A percentile compares a stretch with the other conserved stretches of the same genome.
Evolutionary conservation across 2,888 invertebrate genomes (phyloP).

Genomic region (Chymomyza fuscimana): DNA sequence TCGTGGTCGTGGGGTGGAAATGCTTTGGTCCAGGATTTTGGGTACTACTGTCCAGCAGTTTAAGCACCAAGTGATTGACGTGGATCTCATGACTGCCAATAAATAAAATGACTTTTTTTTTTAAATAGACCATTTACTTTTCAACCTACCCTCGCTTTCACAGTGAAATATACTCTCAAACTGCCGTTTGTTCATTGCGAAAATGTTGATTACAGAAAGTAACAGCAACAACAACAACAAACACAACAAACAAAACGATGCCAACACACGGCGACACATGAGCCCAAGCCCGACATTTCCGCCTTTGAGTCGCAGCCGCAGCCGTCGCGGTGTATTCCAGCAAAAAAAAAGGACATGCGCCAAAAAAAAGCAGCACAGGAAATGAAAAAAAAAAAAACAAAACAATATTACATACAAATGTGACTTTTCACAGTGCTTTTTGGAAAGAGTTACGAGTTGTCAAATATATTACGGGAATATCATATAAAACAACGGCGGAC

Average conservation of each 20-base stretch:
- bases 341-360: conserved; percentile 69
- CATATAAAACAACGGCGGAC: conserved; percentile 36
- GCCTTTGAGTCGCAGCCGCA: conserved; percentile 60
- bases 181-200: conserved; percentile 53
- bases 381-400: conserved; percentile 40
- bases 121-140: no score
- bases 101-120: no score
- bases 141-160: no score
- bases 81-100: no score
- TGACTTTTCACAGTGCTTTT: conserved; percentile 28
- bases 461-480: conserved; percentile 24
- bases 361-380: conserved; percentile 53
- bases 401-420: neutral
- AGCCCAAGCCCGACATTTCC: conserved; percentile 59
- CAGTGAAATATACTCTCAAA: conserved; percentile 25
- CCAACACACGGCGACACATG: conserved; percentile 63
- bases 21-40: no score
- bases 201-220: conserved; percentile 64
- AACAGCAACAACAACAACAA: conserved; percentile 23
- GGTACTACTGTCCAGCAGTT: no score
- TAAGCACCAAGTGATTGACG: no score
- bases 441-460: conserved; percentile 57
- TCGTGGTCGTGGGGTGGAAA: no score
- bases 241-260: conserved; percentile 13
- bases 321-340: neutral